These are phyloP conservation scores for silkworm (Bombyx mori) DNA, from an alignment of 1,140 invertebrate genomes.

Conservation along the genomic window ASM3026992v2 NC_085111.1:12361501-12362000, in stretches of 20 bases:
- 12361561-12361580: slow-evolving; percentile 53
- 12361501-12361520: slow-evolving; percentile 55
- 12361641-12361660: slow-evolving; percentile 50
- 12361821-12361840: too few species aligned
- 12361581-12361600: slow-evolving; percentile 50
- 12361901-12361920: too few species aligned
- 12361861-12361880: too few species aligned
- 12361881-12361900: too few species aligned
- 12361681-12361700: slow-evolving; percentile 63
- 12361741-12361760: neutral
- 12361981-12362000: too few species aligned
- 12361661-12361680: slow-evolving; percentile 59
- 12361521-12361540: slow-evolving; percentile 47
- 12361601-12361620: slow-evolving; percentile 55
- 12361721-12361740: slow-evolving; percentile 40
- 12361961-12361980: too few species aligned
- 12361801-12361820: too few species aligned
- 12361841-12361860: too few species aligned
- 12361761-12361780: too few species aligned
- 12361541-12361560: slow-evolving; percentile 53
- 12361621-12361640: slow-evolving; percentile 47
- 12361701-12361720: slow-evolving; percentile 61
- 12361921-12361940: too few species aligned
- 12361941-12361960: too few species aligned
- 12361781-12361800: too few species aligned